Evolutionary conservation across 2,113 vertebrate species (phyloP), one percentile per base, ranked within the genome.

Genomic region (Nannospalax galili): DNA sequence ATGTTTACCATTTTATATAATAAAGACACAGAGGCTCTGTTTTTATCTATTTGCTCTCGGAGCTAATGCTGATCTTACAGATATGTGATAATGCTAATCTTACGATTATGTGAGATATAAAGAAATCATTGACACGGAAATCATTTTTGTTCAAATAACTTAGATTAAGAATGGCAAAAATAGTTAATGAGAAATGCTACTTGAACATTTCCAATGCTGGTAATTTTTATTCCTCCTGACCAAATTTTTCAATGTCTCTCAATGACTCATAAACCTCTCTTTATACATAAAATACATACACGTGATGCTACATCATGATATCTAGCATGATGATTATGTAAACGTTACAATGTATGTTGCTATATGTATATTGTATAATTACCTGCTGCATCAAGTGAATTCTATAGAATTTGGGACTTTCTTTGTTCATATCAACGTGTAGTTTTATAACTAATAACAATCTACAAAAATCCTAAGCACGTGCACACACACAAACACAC

Each of bases 131-230:
- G 9, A 42, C 75, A 64, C 42, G 70, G 60, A 75, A 81, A 91
- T 89, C 48, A 67, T 74, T 92, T 56, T 88, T 75, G 28, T 93
- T 88, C 28, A 40, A 84, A 15, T 92, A 60, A 88, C 70, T 72
- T 69, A 15, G 60, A 72, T 90, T 19, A 82, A 82, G 56, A 87
- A 95, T n/a, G 60, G 58, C 84, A 69, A 26, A 35, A 26, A 35
- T 22, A 88, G 35, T 60, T 78, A n/a, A 40, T 40, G 35, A 85
- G 11, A 92, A 93, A 24, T 65, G 2, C 32, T n/a, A 28, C 35
- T 80, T 60, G 74, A 94, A 28, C 5, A 42, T 3, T 84, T 90
- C 14, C 28, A 74, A 32, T 84, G n/a, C 90, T 52, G 16, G 24
- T 22, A 37, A 88, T 4, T 70, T 65, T 16, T 12, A 35, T 88